These are phyloP conservation scores for Bubalus kerabau DNA, from an alignment of 2,113 vertebrate genomes.

Conservation along the genomic window DNA sequence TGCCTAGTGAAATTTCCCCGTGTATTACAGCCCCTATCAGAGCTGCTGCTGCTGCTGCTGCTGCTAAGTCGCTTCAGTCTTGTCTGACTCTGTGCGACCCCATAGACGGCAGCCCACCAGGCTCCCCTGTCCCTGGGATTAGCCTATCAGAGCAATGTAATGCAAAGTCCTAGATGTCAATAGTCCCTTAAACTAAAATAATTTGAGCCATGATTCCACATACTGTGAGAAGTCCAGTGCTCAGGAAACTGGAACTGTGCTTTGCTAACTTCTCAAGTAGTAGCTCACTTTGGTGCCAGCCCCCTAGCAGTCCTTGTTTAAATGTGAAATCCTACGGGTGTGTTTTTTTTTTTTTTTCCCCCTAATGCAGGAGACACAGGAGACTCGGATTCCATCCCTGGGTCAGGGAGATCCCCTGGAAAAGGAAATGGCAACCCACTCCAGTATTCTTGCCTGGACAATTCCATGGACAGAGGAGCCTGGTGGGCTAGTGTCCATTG, in stretches of 20 bases:
- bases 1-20: background rate
- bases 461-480: background rate
- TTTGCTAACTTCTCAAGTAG: background rate
- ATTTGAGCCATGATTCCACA: background rate
- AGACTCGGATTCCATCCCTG: background rate
- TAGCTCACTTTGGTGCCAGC: background rate
- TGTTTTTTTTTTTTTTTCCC: accelerated
- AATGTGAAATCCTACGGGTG: background rate
- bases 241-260: background rate
- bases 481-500: background rate
- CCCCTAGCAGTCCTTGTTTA: background rate
- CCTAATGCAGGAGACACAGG: background rate
- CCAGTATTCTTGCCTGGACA: background rate
- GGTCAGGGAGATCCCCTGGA: background rate
- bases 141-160: background rate
- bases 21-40: background rate
- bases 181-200: background rate
- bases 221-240: background rate
- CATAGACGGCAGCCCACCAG: too few relatives aligned
- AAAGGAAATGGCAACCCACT: background rate
- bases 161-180: background rate
- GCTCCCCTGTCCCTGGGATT: too few relatives aligned
- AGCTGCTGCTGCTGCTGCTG: background rate
- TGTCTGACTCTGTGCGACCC: too few relatives aligned
- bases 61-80: too few relatives aligned